These are phyloP conservation scores for Drosophila fuyamai DNA, from an alignment of 1,140 invertebrate genomes.

Conservation along the genomic window DNA sequence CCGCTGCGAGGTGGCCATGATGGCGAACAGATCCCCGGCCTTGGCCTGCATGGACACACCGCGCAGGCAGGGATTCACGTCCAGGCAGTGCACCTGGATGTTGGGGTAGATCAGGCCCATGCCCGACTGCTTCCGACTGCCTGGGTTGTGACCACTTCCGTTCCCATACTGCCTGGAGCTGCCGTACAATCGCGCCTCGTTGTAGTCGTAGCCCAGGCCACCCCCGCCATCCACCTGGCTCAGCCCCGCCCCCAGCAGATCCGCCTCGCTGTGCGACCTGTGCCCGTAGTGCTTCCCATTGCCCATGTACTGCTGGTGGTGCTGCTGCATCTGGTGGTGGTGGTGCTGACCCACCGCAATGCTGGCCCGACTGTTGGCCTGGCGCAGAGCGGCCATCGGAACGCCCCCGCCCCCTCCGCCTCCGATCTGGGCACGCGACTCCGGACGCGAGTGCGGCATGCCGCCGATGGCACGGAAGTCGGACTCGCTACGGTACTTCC, in stretches of 20 bases:
- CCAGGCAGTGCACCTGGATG: conserved; percentile 88
- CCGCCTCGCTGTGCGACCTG: conserved; percentile 84
- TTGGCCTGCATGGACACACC: conserved; percentile 93
- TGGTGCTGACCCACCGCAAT: conserved; percentile 78
- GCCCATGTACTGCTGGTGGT: conserved; percentile 60
- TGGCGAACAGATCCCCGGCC: conserved; percentile 94
- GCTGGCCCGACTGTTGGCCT: conserved; percentile 83
- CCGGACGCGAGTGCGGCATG: conserved; percentile 82
- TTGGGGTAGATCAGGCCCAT: conserved; percentile 87
- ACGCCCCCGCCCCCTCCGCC: conserved; percentile 34
- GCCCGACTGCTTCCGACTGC: conserved; percentile 79
- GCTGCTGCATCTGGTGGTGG: conserved; percentile 56
- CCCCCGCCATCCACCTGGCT: conserved; percentile 41
- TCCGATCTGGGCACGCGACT: conserved; percentile 69
- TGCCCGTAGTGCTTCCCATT: conserved; percentile 83
- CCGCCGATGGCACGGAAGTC: conserved; percentile 89
- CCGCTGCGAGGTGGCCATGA: conserved; percentile 93
- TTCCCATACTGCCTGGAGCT: conserved; percentile 69
- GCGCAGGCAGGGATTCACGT: conserved; percentile 86
- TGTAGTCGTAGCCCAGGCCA: conserved; percentile 65
- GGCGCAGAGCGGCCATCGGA: conserved; percentile 70
- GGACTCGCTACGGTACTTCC: conserved; percentile 91
- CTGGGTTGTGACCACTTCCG: conserved; percentile 40
- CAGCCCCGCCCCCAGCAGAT: conserved; percentile 72
- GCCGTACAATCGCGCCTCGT: conserved; percentile 71